Percentiles rank a stretch among this genome's conserved stretches.
Conservation (phyloP, 2,113 vertebrate species). For the Vulpes lagopus region DNA sequence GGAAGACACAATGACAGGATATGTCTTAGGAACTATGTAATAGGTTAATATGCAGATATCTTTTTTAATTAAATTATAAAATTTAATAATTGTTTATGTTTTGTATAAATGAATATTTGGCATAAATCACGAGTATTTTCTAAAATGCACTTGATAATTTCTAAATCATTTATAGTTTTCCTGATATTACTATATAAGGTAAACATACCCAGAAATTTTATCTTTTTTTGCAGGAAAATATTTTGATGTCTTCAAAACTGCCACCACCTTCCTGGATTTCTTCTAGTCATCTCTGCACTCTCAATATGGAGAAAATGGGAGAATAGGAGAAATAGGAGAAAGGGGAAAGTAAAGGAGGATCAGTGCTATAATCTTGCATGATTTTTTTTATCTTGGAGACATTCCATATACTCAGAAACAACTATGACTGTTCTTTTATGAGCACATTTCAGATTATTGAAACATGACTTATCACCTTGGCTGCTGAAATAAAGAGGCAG, state of each 20-base stretch:
- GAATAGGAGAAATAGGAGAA: background rate
- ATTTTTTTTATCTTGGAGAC: background rate
- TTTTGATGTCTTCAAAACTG: background rate
- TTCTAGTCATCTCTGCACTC: background rate
- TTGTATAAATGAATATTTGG: background rate
- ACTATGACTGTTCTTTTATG: background rate
- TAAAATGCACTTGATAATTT: background rate
- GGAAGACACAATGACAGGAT: background rate
- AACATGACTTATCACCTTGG: background rate
- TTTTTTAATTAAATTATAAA: background rate
- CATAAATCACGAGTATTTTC: background rate
- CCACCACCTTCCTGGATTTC: background rate
- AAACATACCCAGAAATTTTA: background rate
- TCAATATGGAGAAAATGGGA: background rate
- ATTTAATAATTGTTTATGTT: background rate
- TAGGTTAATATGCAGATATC: background rate
- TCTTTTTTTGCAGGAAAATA: background rate
- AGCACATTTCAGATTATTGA: background rate
- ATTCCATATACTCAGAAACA: background rate
- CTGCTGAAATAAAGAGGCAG: background rate
- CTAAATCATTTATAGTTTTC: background rate
- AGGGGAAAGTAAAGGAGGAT: background rate
- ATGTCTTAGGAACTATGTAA: background rate
- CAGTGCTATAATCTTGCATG: background rate
- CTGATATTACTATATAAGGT: background rate